Evolutionary conservation across 2,113 vertebrate genomes (phyloP).

Genomic region (Saimiri boliviensis): DNA sequence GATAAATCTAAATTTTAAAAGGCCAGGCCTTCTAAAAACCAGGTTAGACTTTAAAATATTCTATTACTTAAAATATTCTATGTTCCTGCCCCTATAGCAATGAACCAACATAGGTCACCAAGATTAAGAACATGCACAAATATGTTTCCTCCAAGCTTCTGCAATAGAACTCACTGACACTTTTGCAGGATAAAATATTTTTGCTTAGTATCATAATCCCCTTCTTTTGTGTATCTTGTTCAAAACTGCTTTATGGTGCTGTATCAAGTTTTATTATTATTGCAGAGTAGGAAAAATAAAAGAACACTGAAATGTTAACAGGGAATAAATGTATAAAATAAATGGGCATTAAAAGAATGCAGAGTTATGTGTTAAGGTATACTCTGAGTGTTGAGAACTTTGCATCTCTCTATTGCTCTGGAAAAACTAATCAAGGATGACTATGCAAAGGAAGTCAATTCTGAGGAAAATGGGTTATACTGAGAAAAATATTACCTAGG

Average conservation of each 20-base stretch:
- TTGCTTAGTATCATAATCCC: background rate
- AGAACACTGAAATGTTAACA: background rate
- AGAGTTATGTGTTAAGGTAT: background rate
- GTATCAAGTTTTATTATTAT: background rate
- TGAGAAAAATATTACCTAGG: background rate
- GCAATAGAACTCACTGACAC: background rate
- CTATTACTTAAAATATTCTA: background rate
- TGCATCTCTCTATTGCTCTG: background rate
- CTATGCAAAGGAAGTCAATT: background rate
- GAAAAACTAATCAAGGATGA: background rate
- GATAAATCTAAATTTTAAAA: background rate
- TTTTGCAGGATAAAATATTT: background rate
- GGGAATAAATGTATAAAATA: background rate
- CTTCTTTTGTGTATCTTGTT: background rate
- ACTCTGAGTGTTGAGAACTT: background rate
- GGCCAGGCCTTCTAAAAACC: background rate
- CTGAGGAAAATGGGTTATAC: background rate
- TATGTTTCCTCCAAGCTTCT: background rate
- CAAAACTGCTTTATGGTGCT: background rate
- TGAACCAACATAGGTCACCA: background rate
- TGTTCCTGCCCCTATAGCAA: background rate
- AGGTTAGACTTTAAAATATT: background rate
- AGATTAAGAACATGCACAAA: background rate
- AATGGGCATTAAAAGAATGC: background rate
- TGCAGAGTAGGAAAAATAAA: background rate